A percentile compares a stretch with the other conserved stretches of the same genome.
Conservation (phyloP, 2,113 vertebrate species). For the Nematolebias whitei region DNA sequence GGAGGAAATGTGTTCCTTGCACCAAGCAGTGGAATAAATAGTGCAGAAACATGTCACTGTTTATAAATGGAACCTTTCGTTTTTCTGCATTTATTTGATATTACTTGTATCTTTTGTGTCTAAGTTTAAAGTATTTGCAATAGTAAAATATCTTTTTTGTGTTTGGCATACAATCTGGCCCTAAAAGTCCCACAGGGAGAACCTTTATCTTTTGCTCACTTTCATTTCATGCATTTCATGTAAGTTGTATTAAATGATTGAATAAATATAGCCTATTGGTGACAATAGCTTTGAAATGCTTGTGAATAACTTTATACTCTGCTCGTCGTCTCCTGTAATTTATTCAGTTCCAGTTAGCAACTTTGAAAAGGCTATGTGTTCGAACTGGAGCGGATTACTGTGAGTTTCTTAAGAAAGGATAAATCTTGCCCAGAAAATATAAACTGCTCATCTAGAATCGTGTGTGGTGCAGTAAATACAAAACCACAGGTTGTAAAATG, state of each 20-base stretch:
- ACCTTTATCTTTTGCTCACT: constrained; percentile 44
- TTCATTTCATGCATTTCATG: constrained; percentile 55
- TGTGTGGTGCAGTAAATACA: constrained; percentile 26
- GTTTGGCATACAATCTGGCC: constrained; percentile 42
- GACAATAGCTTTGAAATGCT: constrained; percentile 70
- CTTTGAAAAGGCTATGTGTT: constrained; percentile 49
- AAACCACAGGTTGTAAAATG: constrained; percentile 12
- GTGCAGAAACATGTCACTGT: neutral
- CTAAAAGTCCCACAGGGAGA: constrained; percentile 44
- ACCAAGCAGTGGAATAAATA: constrained; percentile 1
- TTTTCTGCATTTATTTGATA: neutral
- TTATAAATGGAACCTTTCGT: neutral
- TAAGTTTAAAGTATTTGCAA: neutral
- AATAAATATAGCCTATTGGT: constrained; percentile 71
- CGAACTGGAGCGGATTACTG: constrained; percentile 47
- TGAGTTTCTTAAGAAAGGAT: constrained; percentile 12
- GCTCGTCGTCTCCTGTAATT: constrained; percentile 47
- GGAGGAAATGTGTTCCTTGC: neutral
- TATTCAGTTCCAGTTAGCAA: constrained; percentile 56
- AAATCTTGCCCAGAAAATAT: constrained; percentile 21
- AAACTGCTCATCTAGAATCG: constrained; percentile 38
- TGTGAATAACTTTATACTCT: constrained; percentile 65
- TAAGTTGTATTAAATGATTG: constrained; percentile 74
- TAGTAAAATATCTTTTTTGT: constrained; percentile 23
- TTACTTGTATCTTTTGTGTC: accelerated